Base-by-base conservation (phyloP, 2,797 vertebrate genomes). In the Phyllotis vaccarum region DNA sequence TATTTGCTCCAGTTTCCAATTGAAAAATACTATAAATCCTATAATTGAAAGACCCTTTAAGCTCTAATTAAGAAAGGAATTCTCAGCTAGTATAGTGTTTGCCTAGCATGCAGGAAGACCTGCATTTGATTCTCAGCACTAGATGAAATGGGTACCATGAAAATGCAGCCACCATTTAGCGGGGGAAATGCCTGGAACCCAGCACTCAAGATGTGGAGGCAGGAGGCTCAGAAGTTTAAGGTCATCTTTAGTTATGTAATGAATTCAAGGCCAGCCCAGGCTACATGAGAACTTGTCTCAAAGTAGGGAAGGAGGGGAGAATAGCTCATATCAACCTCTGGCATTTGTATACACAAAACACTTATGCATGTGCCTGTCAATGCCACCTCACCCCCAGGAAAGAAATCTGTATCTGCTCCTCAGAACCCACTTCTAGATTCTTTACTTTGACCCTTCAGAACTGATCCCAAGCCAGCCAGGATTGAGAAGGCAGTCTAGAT, bases 1-100 rank as follows among this genome's bases (percentile, higher is more conserved):
- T 64, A 12, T 82, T 92, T 54, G 24, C 90, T 95, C 37, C 93
- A 40, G 19, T 95, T 94, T 94, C 43, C 81, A 88, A 14, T 37
- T 46, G 24, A 93, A 75, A 68, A 81, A 49, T 66, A 49, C 14
- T 62, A 11, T 29, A 49, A 40, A 6, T 49, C 16, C 29, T 86
- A 8, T 70, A 85, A 0, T 91, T 70, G 49, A 92, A 88, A 93
- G 46, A 68, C 31, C 14, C 4, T 31, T 95, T 11, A 81, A 24
- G 6, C 34, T 86, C 14, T 56, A 66, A 68, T 66, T 22, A n/a
- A n/a, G 19, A 66, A 49, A 66, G 6, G 80, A 62, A 43, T 64
- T 83, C 40, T 83, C 40, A 82, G 72, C 27, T 74, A 40, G 54
- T 56, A 40, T n/a, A 81, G 6, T 81, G 13, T n/a, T 56, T 80